These are phyloP conservation scores for honey bee (Apis mellifera) DNA, from an alignment of 1,140 invertebrate species.

Conservation along the genomic window DNA sequence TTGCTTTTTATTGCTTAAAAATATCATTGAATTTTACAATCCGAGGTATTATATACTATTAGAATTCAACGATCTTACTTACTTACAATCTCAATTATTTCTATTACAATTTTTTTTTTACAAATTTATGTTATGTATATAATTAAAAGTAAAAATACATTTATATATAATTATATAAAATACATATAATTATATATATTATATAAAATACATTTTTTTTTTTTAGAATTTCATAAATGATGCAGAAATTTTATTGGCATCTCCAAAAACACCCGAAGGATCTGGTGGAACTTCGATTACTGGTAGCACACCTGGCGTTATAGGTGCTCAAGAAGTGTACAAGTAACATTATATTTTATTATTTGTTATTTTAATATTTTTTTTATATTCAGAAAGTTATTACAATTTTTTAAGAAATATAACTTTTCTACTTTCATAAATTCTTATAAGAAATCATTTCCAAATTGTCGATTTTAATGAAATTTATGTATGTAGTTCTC, in stretches of 20 bases:
- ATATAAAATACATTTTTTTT: neutral
- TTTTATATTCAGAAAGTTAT: neutral
- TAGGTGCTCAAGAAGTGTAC: slow-evolving; percentile 96
- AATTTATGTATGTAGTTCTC: no score
- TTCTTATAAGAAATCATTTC: no score
- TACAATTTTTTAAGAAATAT: no score
- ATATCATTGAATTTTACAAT: no score
- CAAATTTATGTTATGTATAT: neutral
- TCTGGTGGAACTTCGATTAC: slow-evolving; percentile 80
- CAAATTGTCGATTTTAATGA: no score
- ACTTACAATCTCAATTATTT: neutral
- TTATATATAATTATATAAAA: neutral
- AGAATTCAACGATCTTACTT: neutral
- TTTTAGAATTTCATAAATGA: slow-evolving; percentile 90
- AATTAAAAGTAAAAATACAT: neutral
- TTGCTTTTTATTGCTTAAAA: no score
- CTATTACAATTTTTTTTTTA: neutral
- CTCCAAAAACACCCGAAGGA: slow-evolving; percentile 86
- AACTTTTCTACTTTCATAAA: no score
- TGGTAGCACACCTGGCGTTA: slow-evolving; percentile 92
- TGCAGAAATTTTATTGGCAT: slow-evolving; percentile 88
- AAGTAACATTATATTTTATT: slow-evolving; percentile 82
- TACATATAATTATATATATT: no score
- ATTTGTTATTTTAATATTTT: neutral
- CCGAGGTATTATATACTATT: no score